Percentiles rank a stretch among this genome's conserved stretches.
Evolutionary conservation across 2,797 vertebrate species (phyloP).

Genomic region (Enteromius paludinosus): DNA sequence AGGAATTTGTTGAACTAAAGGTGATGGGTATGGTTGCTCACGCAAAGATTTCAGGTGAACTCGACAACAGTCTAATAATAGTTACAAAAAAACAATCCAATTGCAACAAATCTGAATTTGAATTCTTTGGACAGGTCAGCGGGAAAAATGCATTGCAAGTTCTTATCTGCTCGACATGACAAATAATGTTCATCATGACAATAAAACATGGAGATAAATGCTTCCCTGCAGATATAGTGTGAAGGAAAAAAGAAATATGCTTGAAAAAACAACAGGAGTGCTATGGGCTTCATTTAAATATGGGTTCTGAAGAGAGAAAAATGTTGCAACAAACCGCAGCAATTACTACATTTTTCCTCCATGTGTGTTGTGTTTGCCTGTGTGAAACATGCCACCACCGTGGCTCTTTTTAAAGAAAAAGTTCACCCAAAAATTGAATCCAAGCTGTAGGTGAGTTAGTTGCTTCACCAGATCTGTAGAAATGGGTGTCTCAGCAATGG

Average conservation of each 20-base stretch:
- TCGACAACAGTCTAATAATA: too few relatives aligned
- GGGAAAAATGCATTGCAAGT: background rate
- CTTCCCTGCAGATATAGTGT: background rate
- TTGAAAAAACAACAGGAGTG: background rate
- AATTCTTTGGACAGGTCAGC: background rate
- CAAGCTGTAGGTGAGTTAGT: too few relatives aligned
- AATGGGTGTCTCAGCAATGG: too few relatives aligned
- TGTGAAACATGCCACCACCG: background rate
- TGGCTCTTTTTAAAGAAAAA: background rate
- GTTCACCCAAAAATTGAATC: too few relatives aligned
- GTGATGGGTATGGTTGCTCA: background rate
- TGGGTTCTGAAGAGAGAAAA: background rate
- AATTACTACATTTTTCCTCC: background rate
- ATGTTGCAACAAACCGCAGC: background rate
- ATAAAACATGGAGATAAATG: background rate
- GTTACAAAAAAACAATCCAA: background rate
- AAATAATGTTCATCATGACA: background rate
- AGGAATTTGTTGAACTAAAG: background rate
- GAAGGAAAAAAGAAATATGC: background rate
- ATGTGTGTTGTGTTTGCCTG: background rate
- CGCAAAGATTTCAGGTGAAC: background rate
- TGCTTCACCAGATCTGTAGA: too few relatives aligned
- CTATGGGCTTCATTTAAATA: conserved; percentile 18
- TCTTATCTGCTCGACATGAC: too few relatives aligned
- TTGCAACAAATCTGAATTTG: background rate